A percentile compares a stretch with the other conserved stretches of the same genome.
Conservation (phyloP, 2,113 vertebrate species). For the Macrotis lagotis region DNA sequence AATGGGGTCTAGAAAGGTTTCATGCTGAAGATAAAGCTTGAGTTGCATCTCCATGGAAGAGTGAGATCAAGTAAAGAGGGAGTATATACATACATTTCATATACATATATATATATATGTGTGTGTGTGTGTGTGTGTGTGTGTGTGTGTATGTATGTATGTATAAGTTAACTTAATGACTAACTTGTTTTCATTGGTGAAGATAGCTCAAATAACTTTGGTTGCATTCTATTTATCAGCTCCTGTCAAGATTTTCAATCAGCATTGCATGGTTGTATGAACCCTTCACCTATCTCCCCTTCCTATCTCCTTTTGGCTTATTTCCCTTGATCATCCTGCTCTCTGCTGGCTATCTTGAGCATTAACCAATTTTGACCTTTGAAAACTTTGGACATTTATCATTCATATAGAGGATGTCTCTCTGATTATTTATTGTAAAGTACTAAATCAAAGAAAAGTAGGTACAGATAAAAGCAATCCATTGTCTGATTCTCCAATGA, state of each 20-base stretch:
- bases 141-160: too few relatives aligned
- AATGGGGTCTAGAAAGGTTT: background rate
- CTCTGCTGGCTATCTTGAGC: background rate
- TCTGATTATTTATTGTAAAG: background rate
- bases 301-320: background rate
- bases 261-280: background rate
- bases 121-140: too few relatives aligned
- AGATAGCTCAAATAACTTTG: background rate
- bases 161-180: background rate
- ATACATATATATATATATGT: too few relatives aligned
- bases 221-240: background rate
- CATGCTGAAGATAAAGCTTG: background rate
- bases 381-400: background rate
- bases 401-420: background rate
- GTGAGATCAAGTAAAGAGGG: background rate
- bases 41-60: background rate
- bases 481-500: background rate
- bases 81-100: too few relatives aligned
- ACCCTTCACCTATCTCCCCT: background rate
- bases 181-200: background rate
- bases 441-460: background rate
- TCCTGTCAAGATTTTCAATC: background rate
- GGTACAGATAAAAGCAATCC: background rate
- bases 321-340: background rate
- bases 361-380: background rate